A percentile compares a stretch with the other conserved stretches of the same genome.
Evolutionary conservation across 2,113 vertebrate species (phyloP).

Genomic region (Actenoides hombroni): DNA sequence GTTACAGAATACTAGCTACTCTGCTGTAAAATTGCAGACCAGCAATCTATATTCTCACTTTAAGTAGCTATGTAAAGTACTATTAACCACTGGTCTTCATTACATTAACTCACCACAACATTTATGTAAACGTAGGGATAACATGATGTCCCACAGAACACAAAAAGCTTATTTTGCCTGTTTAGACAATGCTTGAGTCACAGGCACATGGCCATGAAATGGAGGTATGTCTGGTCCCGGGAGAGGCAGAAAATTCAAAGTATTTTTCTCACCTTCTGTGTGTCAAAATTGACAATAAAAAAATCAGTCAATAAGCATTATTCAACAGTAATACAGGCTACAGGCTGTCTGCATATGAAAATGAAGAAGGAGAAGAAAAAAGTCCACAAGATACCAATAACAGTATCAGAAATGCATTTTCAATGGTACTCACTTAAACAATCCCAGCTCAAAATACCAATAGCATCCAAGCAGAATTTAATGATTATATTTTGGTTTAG

Average conservation of each 20-base stretch:
- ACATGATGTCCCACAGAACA: neutral
- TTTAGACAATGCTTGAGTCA: neutral
- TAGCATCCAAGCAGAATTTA: neutral
- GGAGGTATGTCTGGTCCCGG: neutral
- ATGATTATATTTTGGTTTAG: neutral
- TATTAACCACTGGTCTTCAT: neutral
- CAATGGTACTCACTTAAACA: neutral
- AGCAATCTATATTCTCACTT: neutral
- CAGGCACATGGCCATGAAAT: rapidly evolving
- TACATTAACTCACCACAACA: neutral
- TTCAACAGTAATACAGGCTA: neutral
- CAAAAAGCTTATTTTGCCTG: neutral
- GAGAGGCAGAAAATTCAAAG: neutral
- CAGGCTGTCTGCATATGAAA: neutral
- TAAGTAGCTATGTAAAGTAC: neutral
- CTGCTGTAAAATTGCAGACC: neutral
- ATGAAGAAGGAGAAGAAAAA: neutral
- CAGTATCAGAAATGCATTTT: neutral
- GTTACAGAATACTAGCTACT: neutral
- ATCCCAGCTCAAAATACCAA: neutral
- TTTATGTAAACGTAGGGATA: neutral
- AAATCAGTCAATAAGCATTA: neutral
- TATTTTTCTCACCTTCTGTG: neutral
- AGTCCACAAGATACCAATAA: neutral
- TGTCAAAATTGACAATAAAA: neutral